Percentiles rank a stretch among this genome's conserved stretches.
Evolutionary conservation across 2,113 vertebrate genomes (phyloP).

Genomic region (Penelope pileata): DNA sequence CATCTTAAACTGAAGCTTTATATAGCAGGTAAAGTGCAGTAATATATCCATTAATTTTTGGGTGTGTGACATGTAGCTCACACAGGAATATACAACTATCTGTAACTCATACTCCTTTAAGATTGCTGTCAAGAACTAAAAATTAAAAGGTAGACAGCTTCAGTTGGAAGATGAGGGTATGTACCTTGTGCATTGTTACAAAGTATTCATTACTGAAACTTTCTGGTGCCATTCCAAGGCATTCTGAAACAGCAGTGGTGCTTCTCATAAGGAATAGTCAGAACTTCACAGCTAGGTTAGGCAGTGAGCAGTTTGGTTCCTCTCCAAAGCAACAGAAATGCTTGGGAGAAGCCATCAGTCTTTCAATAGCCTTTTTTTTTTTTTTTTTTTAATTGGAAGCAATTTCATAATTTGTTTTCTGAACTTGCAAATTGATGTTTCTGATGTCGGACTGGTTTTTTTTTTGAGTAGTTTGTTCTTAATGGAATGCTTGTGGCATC

Average conservation of each 20-base stretch:
- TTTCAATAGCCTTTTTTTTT: not conserved
- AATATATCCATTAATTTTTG: not conserved
- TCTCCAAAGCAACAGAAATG: not conserved
- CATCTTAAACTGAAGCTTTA: not conserved
- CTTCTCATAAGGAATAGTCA: not conserved
- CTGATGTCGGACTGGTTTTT: not conserved
- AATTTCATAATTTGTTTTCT: not conserved
- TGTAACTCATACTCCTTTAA: not conserved
- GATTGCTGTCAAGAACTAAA: not conserved
- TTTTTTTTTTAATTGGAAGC: not conserved
- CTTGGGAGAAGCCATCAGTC: not conserved
- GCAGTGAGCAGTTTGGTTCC: not conserved
- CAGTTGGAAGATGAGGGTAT: not conserved
- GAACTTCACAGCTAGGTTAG: not conserved
- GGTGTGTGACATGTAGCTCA: not conserved
- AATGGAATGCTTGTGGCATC: not conserved
- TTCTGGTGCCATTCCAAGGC: not conserved
- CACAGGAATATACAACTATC: not conserved
- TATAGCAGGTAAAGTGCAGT: not conserved
- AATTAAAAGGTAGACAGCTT: not conserved
- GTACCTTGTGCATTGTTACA: not conserved
- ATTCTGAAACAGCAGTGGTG: not conserved
- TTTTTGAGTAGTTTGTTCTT: not conserved
- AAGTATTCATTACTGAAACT: not conserved
- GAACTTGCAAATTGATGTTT: not conserved